Evolutionary conservation across 2,888 invertebrate species (phyloP).

Genomic region (Hirtodrosophila trivittata): DNA sequence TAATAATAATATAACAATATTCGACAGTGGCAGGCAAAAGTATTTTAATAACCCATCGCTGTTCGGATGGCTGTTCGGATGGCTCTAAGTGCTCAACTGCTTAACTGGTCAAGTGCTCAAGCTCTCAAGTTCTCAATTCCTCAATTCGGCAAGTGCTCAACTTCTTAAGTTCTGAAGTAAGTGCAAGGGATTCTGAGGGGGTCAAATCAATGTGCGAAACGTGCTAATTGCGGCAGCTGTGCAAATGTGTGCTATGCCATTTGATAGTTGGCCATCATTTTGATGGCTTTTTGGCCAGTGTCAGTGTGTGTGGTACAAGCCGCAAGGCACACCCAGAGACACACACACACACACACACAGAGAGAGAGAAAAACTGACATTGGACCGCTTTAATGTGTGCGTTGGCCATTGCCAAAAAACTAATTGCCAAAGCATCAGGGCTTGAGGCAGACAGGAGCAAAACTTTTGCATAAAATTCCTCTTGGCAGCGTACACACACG

Average conservation of each 20-base stretch:
- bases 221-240: conserved; percentile 79
- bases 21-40: conserved; percentile 34
- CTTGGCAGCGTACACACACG: conserved; percentile 27
- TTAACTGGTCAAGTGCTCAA: conserved; percentile 18
- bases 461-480: conserved; percentile 72
- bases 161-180: conserved; percentile 21
- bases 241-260: conserved; percentile 72
- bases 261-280: conserved; percentile 77
- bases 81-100: conserved; percentile 2
- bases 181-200: conserved; percentile 1
- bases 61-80: not conserved
- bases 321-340: conserved; percentile 4
- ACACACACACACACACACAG: not conserved
- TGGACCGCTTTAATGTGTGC: conserved; percentile 46
- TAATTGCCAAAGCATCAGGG: conserved; percentile 64
- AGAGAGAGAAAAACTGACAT: conserved; percentile 8
- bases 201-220: conserved; percentile 76
- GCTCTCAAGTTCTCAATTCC: conserved; percentile 8
- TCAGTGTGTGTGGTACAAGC: conserved; percentile 22
- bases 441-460: conserved; percentile 40
- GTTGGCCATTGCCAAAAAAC: conserved; percentile 61
- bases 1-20: conserved; percentile 65
- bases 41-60: conserved; percentile 64
- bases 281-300: conserved; percentile 56
- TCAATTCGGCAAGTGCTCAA: conserved; percentile 14